A percentile compares a stretch with the other conserved stretches of the same genome.
These are phyloP conservation scores for Drosophila mojavensis DNA, from an alignment of 1,140 invertebrate species.

Conservation along the genomic window DNA sequence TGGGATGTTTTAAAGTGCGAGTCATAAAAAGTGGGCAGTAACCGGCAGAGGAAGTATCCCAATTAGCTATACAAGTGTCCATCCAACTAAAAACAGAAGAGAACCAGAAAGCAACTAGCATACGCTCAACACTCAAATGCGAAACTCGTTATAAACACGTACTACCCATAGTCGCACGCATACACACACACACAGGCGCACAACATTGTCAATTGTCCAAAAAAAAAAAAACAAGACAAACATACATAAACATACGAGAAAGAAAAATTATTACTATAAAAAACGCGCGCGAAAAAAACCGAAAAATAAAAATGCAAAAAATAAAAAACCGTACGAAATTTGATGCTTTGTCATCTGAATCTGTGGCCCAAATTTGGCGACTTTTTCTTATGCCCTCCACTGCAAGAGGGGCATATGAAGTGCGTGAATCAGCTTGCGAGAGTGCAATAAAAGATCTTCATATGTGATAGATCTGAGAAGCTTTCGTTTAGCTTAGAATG, in stretches of 20 bases:
- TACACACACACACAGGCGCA: background rate
- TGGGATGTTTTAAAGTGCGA: constrained; percentile 42
- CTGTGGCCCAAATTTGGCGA: constrained; percentile 38
- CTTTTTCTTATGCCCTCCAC: constrained; percentile 11
- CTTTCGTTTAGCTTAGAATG: too few relatives aligned
- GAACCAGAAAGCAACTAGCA: background rate
- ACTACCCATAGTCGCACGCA: constrained; percentile 5
- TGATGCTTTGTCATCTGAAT: constrained; percentile 26
- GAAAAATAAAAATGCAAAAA: background rate
- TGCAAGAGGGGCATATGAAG: background rate
- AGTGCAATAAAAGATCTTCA: background rate
- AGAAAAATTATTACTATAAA: constrained; percentile 12
- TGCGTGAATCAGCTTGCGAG: background rate
- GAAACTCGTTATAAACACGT: constrained; percentile 40
- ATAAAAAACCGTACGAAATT: constrained; percentile 2
- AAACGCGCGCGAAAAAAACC: constrained; percentile 8
- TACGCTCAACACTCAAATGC: background rate
- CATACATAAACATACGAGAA: constrained; percentile 2
- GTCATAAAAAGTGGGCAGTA: constrained; percentile 26
- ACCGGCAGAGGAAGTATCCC: constrained; percentile 44
- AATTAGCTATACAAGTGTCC: constrained; percentile 42
- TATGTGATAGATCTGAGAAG: too few relatives aligned
- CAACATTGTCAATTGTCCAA: constrained; percentile 38
- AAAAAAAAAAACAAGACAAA: constrained; percentile 9
- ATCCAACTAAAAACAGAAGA: constrained; percentile 13